Base-by-base conservation (phyloP, 2,888 invertebrate genomes). In the Dorcus parallelipipedus region DNA sequence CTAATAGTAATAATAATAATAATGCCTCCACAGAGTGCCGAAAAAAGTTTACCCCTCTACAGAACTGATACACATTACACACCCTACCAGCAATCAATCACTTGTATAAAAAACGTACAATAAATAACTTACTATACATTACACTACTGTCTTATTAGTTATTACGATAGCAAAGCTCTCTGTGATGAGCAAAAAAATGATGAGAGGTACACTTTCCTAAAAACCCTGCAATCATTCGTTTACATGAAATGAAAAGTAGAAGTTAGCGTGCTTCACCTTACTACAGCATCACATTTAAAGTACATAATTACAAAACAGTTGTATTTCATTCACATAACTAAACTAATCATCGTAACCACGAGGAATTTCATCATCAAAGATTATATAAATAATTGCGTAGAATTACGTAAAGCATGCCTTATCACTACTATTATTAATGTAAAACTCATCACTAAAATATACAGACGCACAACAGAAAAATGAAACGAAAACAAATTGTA, bases 261-360 rank as follows among this genome's bases (percentile, higher is more conserved):
- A 45, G 23, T 6, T 45, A 45, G 45, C 45, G 45, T 45, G 45
- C 45, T 33, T 45, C 49, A 49, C 38, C 53, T 58, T 49, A 57
- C 58, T 58, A 58, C 53, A 53, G 58, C 58, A 58, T 58, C 53
- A 58, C 58, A 58, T 54, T 54, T 54, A 58, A 53, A 53, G 7
- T 58, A 58, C 58, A 53, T 6, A 5, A 53, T 58, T 53, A 58
- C 39, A 58, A 58, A 58, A 58, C 54, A 54, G 45, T 50, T 53
- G 53, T 49, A 58, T 52, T 54, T 49, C 58, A 50, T 58, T 51
- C 49, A 58, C 48, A 14, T 17, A 45, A 45, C 45, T 45, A 45
- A 45, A 45, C 45, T 45, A 45, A 5, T 42, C 17, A 45, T 45
- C 26, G 26, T 33, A 45, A 20, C 23, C 45, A 45, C 45, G 23